Percentiles rank a stretch among this genome's conserved stretches.
Evolutionary conservation across 1,140 invertebrate species (phyloP).

Genomic region (Caenorhabditis latens): DNA sequence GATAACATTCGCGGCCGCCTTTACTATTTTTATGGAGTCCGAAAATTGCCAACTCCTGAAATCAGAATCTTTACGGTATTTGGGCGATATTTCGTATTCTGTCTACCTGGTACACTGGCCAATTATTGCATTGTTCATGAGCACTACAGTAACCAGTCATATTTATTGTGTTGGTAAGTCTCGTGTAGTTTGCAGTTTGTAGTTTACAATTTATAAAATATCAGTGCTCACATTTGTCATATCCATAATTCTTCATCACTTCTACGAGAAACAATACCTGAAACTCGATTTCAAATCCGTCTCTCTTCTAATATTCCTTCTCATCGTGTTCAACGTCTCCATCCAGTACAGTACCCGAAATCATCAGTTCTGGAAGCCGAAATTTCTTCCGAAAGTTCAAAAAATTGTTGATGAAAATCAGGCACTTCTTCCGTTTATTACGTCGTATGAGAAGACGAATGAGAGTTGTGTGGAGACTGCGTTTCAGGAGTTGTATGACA

Average conservation of each 20-base stretch:
- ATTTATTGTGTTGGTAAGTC: not conserved
- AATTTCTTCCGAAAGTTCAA: not conserved
- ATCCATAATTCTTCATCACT: not conserved
- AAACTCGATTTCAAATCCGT: not conserved
- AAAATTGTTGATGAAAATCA: conserved; percentile 3
- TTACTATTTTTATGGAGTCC: not conserved
- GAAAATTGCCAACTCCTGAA: not conserved
- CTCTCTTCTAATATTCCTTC: not conserved
- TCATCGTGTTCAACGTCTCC: not conserved
- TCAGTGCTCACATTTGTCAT: not conserved
- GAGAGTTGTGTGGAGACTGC: not conserved
- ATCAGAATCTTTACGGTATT: not conserved
- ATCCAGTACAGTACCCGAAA: not conserved
- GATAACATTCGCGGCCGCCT: not conserved
- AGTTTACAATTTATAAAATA: not conserved
- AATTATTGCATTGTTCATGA: not conserved
- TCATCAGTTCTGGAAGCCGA: conserved; percentile 7
- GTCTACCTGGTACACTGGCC: conserved; percentile 38
- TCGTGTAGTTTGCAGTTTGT: not conserved
- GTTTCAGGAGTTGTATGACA: conserved; percentile 3
- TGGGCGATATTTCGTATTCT: conserved; percentile 46
- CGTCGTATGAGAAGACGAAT: not conserved
- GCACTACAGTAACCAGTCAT: not conserved
- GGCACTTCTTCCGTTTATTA: not conserved
- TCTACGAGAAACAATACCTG: conserved; percentile 17